Evolutionary conservation across 2,113 vertebrate species (phyloP).

Genomic region (Brienomyrus brachyistius): DNA sequence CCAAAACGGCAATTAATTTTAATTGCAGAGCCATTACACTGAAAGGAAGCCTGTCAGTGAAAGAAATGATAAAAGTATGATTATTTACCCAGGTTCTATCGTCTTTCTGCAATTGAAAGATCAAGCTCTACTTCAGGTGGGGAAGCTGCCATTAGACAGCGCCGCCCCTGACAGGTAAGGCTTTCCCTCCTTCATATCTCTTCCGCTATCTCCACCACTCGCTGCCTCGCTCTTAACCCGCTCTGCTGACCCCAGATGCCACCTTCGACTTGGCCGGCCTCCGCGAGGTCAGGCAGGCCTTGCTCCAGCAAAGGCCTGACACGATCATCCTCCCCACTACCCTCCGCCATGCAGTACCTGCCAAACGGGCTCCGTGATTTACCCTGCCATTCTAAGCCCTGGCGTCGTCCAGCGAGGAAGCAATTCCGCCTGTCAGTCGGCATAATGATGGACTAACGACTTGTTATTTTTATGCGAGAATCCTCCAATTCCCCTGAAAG

Average conservation of each 20-base stretch:
- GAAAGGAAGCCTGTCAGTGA: background rate
- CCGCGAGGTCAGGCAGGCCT: background rate
- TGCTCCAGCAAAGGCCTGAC: background rate
- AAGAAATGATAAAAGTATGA: background rate
- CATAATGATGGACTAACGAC: background rate
- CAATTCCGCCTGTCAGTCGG: background rate
- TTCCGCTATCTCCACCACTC: background rate
- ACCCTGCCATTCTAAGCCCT: background rate
- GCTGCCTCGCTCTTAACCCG: background rate
- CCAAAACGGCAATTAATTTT: slow-evolving; percentile 9
- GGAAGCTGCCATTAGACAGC: background rate
- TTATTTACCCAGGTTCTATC: background rate
- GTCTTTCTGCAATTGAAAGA: background rate
- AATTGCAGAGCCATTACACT: background rate
- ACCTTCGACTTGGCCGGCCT: background rate
- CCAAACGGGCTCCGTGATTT: background rate
- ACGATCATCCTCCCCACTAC: background rate
- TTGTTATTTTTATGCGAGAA: background rate
- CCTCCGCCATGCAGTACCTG: background rate
- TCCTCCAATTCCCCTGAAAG: background rate
- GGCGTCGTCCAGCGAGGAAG: background rate
- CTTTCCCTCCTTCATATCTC: background rate
- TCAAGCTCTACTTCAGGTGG: background rate
- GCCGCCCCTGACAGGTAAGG: background rate
- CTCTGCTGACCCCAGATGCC: background rate